Percentiles rank a stretch among this genome's conserved stretches.
Evolutionary conservation across 2,888 invertebrate genomes (phyloP).

Genomic region (Cyclophora albipunctata): DNA sequence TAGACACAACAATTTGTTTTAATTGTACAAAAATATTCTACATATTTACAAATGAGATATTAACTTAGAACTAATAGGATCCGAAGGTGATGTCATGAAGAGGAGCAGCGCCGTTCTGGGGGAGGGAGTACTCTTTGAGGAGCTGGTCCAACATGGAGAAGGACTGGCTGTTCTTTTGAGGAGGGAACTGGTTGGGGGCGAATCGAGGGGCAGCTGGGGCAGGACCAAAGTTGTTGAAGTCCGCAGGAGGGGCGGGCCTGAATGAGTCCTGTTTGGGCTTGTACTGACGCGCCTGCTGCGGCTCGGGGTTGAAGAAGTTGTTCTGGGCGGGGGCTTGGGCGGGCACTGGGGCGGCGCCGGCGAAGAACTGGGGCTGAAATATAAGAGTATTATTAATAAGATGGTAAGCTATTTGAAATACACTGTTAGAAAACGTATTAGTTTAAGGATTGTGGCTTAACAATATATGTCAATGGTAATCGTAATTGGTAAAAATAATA

Average conservation of each 20-base stretch:
- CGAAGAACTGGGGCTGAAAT: constrained; percentile 59
- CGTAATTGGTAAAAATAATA: no score
- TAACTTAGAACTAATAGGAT: constrained; percentile 76
- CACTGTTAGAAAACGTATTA: no score
- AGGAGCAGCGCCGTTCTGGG: constrained; percentile 79
- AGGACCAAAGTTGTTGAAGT: constrained; percentile 37
- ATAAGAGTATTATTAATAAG: background rate
- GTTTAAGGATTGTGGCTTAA: no score
- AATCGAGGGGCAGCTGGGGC: constrained; percentile 17
- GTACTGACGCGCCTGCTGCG: constrained; percentile 40
- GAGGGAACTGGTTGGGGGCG: constrained; percentile 27
- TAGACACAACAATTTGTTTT: constrained; percentile 13
- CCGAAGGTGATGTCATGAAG: constrained; percentile 90
- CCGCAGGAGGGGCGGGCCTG: constrained; percentile 29
- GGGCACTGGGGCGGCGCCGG: constrained; percentile 50
- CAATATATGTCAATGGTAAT: no score
- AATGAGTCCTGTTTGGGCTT: constrained; percentile 49
- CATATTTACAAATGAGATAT: constrained; percentile 56
- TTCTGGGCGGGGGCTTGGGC: constrained; percentile 36
- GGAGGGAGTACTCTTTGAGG: constrained; percentile 86
- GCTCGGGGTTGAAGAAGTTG: constrained; percentile 54
- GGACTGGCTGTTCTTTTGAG: constrained; percentile 36
- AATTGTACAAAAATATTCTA: constrained; percentile 46
- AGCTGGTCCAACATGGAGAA: constrained; percentile 83
- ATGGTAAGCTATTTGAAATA: no score